Conservation (phyloP, 2,113 vertebrate genomes). For the Mobula hypostoma region DNA sequence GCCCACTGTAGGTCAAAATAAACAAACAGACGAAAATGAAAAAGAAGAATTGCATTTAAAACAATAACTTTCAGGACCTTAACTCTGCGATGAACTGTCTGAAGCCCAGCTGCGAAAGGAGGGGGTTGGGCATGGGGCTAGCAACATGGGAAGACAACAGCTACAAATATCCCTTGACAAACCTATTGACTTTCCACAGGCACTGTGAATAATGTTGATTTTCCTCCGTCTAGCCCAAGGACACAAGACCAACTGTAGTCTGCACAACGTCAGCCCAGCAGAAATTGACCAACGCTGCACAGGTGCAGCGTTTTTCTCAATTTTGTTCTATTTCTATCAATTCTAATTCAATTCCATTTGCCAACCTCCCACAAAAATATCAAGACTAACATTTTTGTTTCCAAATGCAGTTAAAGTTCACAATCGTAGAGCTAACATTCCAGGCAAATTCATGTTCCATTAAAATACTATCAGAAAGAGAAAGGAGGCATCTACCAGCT, state of each 20-base stretch:
- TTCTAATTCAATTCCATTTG: neutral
- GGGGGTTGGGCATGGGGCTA: no score
- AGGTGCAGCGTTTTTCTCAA: neutral
- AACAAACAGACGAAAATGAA: no score
- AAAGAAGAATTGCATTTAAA: no score
- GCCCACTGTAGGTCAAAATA: neutral
- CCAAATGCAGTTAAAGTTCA: neutral
- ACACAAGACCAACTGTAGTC: neutral
- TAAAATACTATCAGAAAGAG: neutral
- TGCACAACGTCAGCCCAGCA: neutral
- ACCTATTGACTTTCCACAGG: neutral
- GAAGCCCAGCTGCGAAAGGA: no score
- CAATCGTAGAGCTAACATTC: neutral
- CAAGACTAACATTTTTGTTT: neutral
- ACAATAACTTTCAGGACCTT: no score
- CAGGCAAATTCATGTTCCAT: neutral
- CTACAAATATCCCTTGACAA: neutral
- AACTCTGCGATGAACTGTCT: no score
- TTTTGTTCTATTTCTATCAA: neutral
- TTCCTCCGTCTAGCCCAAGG: neutral
- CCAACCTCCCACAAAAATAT: neutral
- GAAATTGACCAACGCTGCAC: neutral
- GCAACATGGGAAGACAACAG: no score
- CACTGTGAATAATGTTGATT: neutral
- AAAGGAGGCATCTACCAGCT: neutral